Conservation (phyloP, 2,113 vertebrate genomes). For the Brachirus orientalis region DNA sequence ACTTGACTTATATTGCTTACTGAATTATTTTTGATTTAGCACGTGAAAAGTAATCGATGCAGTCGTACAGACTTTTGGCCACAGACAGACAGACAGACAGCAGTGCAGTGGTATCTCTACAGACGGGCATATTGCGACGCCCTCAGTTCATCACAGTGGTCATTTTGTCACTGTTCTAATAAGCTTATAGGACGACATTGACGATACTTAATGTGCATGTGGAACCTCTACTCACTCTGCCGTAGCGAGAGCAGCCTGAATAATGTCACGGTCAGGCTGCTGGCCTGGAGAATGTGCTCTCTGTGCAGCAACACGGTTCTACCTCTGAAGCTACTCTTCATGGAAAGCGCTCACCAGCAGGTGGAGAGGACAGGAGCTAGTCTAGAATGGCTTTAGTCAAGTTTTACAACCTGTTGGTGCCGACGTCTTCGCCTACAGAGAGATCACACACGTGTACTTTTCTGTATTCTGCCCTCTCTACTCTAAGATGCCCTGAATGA, state of each 20-base stretch:
- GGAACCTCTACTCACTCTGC: conserved; percentile 42
- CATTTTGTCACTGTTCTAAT: conserved; percentile 22
- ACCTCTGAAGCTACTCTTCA: background rate
- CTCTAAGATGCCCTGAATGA: conserved; percentile 55
- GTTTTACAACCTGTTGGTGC: conserved; percentile 20
- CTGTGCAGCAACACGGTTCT: conserved; percentile 31
- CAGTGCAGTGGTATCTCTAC: conserved; percentile 38
- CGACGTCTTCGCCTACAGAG: conserved; percentile 6
- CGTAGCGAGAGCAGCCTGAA: conserved; percentile 27
- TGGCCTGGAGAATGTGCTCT: conserved; percentile 40
- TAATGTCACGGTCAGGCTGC: too few relatives aligned
- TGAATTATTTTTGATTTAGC: conserved; percentile 26
- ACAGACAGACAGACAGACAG: conserved; percentile 47
- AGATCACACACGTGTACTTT: conserved; percentile 22
- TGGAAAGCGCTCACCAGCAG: conserved; percentile 33
- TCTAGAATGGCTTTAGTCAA: conserved; percentile 27
- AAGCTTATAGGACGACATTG: conserved; percentile 27
- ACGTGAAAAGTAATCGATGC: conserved; percentile 22
- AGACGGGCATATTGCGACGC: conserved; percentile 10
- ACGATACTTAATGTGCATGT: conserved; percentile 49
- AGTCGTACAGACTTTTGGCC: conserved; percentile 41
- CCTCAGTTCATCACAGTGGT: conserved; percentile 23
- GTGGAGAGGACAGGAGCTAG: conserved; percentile 1
- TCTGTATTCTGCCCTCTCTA: conserved; percentile 37
- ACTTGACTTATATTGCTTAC: conserved; percentile 36